Evolutionary conservation across 2,797 vertebrate genomes (phyloP).

Genomic region (Hozukius guyotensis): DNA sequence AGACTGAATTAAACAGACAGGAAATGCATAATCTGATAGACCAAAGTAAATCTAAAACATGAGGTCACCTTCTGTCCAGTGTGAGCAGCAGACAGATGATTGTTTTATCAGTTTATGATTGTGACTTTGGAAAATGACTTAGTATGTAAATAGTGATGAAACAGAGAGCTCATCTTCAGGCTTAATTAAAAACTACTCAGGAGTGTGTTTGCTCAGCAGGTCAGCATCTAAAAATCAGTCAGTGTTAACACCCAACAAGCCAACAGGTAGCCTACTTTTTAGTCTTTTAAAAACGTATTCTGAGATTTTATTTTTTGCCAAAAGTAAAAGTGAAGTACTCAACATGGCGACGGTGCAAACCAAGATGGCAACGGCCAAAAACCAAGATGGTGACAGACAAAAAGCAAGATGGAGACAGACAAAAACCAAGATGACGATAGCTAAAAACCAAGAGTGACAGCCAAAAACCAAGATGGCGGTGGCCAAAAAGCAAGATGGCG

Average conservation of each 20-base stretch:
- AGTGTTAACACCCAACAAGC: neutral
- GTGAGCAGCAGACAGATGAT: neutral
- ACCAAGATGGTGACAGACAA: no score
- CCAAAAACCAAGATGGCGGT: no score
- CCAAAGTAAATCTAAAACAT: neutral
- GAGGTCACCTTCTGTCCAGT: neutral
- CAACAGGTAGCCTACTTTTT: neutral
- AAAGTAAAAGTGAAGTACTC: no score
- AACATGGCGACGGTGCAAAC: no score
- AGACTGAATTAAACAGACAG: neutral
- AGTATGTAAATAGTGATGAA: constrained; percentile 29
- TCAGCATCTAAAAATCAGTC: neutral
- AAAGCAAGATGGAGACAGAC: no score
- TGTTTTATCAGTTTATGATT: constrained; percentile 21
- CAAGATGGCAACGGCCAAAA: no score
- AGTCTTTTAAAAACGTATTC: no score
- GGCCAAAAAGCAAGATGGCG: no score
- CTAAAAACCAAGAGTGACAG: no score
- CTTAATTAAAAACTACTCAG: constrained; percentile 1
- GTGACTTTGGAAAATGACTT: constrained; percentile 20
- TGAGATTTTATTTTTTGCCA: no score
- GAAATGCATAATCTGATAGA: neutral
- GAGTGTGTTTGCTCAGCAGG: neutral
- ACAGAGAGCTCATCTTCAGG: neutral
- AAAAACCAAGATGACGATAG: no score